Evolutionary conservation across 2,797 vertebrate genomes (phyloP).

Genomic region (Anomalospiza imberbis): DNA sequence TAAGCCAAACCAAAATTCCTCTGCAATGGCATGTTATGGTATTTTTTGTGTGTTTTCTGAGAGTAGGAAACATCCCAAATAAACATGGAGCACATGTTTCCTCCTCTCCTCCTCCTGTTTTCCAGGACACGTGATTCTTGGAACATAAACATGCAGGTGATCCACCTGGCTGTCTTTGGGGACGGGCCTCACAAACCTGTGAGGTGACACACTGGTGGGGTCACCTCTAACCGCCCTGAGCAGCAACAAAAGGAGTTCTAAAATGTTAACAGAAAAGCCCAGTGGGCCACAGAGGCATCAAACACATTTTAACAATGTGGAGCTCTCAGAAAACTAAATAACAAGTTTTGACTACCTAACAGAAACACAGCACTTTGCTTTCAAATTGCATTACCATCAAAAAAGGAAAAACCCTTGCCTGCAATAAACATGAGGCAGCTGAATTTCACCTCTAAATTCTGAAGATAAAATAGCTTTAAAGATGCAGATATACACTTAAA

Average conservation of each 20-base stretch:
- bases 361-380: not conserved
- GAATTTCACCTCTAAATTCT: not conserved
- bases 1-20: not conserved
- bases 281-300: conserved; percentile 2
- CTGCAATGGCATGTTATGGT: not conserved
- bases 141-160: not conserved
- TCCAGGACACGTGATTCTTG: not conserved
- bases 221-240: not conserved
- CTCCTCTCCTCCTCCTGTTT: not conserved
- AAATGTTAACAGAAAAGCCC: not conserved
- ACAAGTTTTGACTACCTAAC: not conserved
- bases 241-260: conserved; percentile 22
- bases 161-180: not conserved
- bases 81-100: fast-evolving
- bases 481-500: not conserved
- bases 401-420: not conserved
- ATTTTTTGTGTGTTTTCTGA: not conserved
- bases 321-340: not conserved
- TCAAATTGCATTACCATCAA: not conserved
- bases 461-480: not conserved
- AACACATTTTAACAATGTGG: not conserved
- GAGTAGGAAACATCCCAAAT: not conserved
- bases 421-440: not conserved
- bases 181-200: not conserved
- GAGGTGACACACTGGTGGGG: not conserved